Base-by-base conservation (phyloP, 2,888 invertebrate species). In the Cheilosia variabilis region DNA sequence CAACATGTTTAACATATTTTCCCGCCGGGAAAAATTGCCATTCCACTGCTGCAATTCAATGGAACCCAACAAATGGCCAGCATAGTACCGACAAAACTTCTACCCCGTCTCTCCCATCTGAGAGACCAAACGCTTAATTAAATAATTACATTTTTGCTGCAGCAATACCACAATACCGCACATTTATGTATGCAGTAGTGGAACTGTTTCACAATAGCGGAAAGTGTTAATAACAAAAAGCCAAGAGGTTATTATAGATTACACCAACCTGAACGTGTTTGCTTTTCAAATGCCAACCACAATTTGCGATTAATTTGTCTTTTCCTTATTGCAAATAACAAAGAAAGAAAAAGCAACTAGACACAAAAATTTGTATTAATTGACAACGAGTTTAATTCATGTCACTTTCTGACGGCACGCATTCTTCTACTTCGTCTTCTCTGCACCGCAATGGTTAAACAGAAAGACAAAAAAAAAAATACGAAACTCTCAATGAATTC, bases 121-220 rank as follows among this genome's bases (percentile, higher is more conserved):
- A 41, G 50, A 50, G n/a, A 65, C 65, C 58, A 76, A 76, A 58
- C 62, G 78, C 68, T 78, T 78, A 83, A 83, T 72, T 78, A 71
- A 60, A 72, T 60, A 72, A 83, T 83, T 82, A 77, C 47, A 65
- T 24, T 66, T 66, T 4, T 77, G 65, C 52, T 53, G 76, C 76
- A 63, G 53, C 53, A 65, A 52, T 63, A 76, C 45, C 69, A 43
- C 65, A 52, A 19, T 43, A 19, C 19, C 62, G 27, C 57, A 52
- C 34, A 55, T 19, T 47, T 19, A 34, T 55, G 66, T 73, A 62
- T 57, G 47, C 63, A 45, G 63, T 37, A 37, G 37, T 41, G 15
- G 37, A 19, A 17, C 17, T 17, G 19, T 83, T 78, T 19, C 78
- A 50, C 66, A 83, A 83, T 55, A 83, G 34, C 82, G 82, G 82